Evolutionary conservation across 2,113 vertebrate genomes (phyloP).

Genomic region (Loxodonta africana): DNA sequence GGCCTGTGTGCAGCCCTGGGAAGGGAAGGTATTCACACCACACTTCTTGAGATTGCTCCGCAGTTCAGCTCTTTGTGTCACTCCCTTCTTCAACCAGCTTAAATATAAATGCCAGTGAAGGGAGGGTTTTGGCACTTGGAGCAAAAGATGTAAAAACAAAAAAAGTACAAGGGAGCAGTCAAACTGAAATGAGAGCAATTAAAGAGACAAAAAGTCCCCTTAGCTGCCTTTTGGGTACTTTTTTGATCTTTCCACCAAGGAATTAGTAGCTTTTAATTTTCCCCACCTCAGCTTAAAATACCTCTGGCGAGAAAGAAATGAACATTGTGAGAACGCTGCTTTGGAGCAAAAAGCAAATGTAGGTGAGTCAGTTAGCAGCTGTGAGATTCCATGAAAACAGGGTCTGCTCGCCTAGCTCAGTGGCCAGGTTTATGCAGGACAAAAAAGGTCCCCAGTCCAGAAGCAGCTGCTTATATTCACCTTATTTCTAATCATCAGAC

Average conservation of each 20-base stretch:
- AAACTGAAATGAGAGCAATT: slow-evolving; percentile 79
- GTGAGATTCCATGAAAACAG: neutral
- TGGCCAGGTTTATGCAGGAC: neutral
- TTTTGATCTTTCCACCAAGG: slow-evolving; percentile 84
- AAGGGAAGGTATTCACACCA: neutral
- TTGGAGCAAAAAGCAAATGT: slow-evolving; percentile 35
- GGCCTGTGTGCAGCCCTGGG: neutral
- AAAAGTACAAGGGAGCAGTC: slow-evolving; percentile 72
- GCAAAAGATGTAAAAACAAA: slow-evolving; percentile 80
- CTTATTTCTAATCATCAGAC: neutral
- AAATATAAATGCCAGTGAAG: slow-evolving; percentile 34
- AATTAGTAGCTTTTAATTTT: slow-evolving; percentile 79
- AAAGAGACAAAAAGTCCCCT: slow-evolving; percentile 77
- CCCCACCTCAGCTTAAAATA: slow-evolving; percentile 76
- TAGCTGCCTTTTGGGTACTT: slow-evolving; percentile 83
- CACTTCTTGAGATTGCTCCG: neutral
- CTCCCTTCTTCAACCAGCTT: slow-evolving; percentile 4
- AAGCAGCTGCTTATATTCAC: neutral
- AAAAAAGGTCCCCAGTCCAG: neutral
- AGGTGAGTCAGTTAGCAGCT: neutral
- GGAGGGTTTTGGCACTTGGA: slow-evolving; percentile 72
- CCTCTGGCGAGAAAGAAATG: slow-evolving; percentile 56
- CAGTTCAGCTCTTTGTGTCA: neutral
- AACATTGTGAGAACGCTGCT: neutral
- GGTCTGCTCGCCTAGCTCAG: accelerated